Conservation (phyloP, 2,113 vertebrate species). For the Dermatemys mawii region DNA sequence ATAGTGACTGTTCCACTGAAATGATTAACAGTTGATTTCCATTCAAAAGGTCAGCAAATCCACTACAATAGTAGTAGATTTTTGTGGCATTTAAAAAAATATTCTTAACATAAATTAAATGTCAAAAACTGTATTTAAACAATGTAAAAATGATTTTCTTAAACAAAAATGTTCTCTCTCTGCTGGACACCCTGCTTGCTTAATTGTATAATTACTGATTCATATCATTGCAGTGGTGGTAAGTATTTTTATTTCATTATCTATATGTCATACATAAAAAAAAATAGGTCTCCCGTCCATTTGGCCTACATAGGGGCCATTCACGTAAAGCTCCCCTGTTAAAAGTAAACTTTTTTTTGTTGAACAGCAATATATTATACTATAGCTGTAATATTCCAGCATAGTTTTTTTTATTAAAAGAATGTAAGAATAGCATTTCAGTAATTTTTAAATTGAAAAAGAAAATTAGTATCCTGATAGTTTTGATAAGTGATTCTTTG, state of each 20-base stretch:
- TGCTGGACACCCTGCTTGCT: background rate
- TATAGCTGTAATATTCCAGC: background rate
- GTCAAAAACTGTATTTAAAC: background rate
- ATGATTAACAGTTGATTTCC: background rate
- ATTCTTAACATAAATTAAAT: constrained; percentile 18
- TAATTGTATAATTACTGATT: constrained; percentile 17
- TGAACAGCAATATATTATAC: background rate
- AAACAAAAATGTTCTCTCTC: constrained; percentile 11
- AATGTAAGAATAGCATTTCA: constrained; percentile 17
- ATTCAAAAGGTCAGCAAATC: background rate
- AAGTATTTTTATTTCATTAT: constrained; percentile 48
- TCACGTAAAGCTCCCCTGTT: constrained; percentile 21
- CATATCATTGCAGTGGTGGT: background rate
- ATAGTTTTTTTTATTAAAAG: constrained; percentile 49
- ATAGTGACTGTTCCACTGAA: background rate
- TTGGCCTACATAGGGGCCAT: background rate
- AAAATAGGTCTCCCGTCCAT: background rate
- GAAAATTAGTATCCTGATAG: constrained; percentile 25
- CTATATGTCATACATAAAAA: background rate
- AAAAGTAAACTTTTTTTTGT: constrained; percentile 51
- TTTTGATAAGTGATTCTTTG: constrained; percentile 48
- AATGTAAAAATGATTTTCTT: background rate
- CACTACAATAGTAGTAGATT: background rate
- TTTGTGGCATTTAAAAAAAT: background rate
- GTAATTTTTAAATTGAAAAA: constrained; percentile 54